Conservation (phyloP, 2,113 vertebrate genomes). For the Salminus brasiliensis region DNA sequence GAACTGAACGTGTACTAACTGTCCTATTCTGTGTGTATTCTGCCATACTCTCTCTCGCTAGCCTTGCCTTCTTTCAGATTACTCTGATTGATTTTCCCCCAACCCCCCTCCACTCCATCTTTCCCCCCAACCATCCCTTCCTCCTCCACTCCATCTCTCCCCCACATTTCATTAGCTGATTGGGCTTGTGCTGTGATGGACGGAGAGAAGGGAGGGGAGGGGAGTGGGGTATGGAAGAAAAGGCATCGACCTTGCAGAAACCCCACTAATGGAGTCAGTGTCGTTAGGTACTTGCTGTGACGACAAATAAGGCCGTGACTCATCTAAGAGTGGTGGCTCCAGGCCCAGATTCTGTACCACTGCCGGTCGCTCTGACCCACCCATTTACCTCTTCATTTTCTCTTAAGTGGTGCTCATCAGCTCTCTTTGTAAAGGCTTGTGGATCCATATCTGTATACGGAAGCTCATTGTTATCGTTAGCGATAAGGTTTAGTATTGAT, state of each 20-base stretch:
- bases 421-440: not conserved
- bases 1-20: not conserved
- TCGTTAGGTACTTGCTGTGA: conserved; percentile 4
- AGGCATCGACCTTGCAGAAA: not conserved
- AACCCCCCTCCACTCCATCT: not conserved
- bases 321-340: conserved; percentile 20
- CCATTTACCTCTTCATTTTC: not conserved
- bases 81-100: conserved; percentile 1
- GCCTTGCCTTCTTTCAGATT: not conserved
- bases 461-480: not conserved
- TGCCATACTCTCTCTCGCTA: not conserved
- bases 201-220: not conserved
- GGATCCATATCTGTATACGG: not conserved
- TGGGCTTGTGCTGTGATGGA: not conserved
- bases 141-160: not conserved
- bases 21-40: not conserved
- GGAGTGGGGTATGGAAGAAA: not conserved
- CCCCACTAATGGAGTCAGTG: conserved; percentile 19
- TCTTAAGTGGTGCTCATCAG: not conserved
- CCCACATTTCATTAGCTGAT: conserved; percentile 25
- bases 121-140: not conserved
- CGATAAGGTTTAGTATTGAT: not conserved
- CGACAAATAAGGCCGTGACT: conserved; percentile 3
- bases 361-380: not conserved
- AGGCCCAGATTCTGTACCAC: not conserved